Evolutionary conservation across 2,113 vertebrate genomes (phyloP).

Genomic region (Python bivittatus): DNA sequence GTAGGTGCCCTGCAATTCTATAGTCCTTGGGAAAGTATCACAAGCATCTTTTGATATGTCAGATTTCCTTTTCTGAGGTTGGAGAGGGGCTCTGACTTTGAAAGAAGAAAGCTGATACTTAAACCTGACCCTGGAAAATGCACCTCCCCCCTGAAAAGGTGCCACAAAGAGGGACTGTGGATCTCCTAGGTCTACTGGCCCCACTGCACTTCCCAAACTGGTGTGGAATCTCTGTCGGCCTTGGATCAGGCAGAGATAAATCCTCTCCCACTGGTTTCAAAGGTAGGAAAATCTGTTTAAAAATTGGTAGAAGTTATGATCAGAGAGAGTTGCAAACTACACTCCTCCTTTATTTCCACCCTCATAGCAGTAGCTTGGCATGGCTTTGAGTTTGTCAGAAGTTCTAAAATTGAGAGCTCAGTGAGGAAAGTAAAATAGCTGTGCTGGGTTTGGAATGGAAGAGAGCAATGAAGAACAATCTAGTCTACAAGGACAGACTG

Average conservation of each 20-base stretch:
- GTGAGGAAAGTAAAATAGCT: neutral
- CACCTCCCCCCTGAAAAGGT: neutral
- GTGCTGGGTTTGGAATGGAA: neutral
- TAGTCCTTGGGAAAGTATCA: neutral
- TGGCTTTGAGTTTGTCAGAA: too few species aligned
- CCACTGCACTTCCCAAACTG: neutral
- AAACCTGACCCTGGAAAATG: neutral
- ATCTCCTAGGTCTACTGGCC: neutral
- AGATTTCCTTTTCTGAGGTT: neutral
- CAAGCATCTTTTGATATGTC: neutral
- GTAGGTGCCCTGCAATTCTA: neutral
- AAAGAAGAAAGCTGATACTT: neutral
- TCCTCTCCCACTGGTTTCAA: neutral
- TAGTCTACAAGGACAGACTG: neutral
- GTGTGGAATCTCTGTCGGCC: neutral
- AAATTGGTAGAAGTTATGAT: neutral
- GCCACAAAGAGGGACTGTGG: neutral
- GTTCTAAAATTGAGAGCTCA: too few species aligned
- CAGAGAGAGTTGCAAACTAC: too few species aligned
- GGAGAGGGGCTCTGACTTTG: neutral
- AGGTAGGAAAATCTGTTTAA: neutral
- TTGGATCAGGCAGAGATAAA: neutral
- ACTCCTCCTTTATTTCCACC: too few species aligned
- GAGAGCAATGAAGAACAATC: neutral
- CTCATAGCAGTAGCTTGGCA: too few species aligned